These are phyloP conservation scores for Neofelis nebulosa DNA, from an alignment of 2,113 vertebrate species.

Conservation along the genomic window DNA sequence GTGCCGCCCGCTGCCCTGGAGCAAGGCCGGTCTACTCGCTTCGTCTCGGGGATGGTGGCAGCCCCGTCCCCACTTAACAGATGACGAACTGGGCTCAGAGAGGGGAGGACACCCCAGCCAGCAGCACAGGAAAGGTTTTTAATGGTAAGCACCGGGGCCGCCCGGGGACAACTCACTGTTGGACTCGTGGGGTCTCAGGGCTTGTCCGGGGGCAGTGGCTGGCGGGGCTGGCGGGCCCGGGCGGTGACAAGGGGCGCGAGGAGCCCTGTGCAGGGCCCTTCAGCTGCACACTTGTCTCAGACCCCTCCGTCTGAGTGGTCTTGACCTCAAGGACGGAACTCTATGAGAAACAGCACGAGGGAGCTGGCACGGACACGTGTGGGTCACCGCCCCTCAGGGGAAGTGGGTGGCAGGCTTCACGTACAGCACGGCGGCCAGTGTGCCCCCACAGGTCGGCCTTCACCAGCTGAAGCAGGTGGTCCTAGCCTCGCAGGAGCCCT, in stretches of 20 bases:
- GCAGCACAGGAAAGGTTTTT: not conserved
- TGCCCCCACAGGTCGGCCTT: not conserved
- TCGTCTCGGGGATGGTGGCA: not conserved
- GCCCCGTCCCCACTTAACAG: too few species aligned
- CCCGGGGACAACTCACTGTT: not conserved
- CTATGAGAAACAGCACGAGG: not conserved
- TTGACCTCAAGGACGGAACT: not conserved
- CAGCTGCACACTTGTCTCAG: not conserved
- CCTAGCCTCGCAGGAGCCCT: not conserved
- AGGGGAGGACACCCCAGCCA: not conserved
- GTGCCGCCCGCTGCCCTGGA: not conserved
- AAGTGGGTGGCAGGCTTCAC: rapidly evolving
- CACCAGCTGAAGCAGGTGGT: not conserved
- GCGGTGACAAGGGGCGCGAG: rapidly evolving
- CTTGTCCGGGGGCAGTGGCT: rapidly evolving
- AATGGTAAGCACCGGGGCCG: rapidly evolving
- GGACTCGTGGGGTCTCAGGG: rapidly evolving
- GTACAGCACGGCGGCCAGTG: rapidly evolving
- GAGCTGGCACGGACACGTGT: rapidly evolving
- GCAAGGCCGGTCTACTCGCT: not conserved
- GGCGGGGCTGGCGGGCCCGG: not conserved
- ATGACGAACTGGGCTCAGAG: not conserved
- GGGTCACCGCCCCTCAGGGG: not conserved
- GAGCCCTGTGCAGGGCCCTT: rapidly evolving
- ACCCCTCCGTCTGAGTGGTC: rapidly evolving